These are phyloP conservation scores for Falco rusticolus DNA, from an alignment of 2,797 vertebrate genomes.

Conservation along the genomic window DNA sequence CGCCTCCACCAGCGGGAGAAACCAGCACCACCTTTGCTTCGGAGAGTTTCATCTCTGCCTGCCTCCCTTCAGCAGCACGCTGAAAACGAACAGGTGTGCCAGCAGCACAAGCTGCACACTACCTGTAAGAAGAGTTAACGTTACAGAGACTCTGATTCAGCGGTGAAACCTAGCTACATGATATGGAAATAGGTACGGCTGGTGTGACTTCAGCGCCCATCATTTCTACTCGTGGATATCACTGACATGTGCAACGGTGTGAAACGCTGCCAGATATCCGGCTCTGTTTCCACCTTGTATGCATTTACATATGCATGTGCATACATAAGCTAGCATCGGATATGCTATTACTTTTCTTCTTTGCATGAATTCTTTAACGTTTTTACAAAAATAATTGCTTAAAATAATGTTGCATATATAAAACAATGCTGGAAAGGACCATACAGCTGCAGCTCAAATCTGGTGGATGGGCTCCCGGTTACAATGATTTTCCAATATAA, in stretches of 20 bases:
- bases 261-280: neutral
- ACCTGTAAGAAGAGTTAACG: neutral
- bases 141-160: neutral
- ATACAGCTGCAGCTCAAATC: neutral
- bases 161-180: fast-evolving
- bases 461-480: neutral
- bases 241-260: neutral
- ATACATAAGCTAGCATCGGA: neutral
- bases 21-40: neutral
- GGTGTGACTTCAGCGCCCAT: neutral
- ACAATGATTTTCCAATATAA: neutral
- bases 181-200: neutral
- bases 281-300: neutral
- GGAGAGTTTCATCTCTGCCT: neutral
- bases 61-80: neutral
- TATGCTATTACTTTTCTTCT: neutral
- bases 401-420: neutral
- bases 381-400: neutral
- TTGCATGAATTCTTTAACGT: neutral
- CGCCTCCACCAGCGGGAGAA: neutral
- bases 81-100: neutral
- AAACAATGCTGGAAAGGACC: neutral
- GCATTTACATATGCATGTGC: neutral
- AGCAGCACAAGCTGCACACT: neutral
- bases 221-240: neutral